phyloP scores from a whole-genome alignment of 2,797 vertebrate species.

The Poecile montanus region DNA sequence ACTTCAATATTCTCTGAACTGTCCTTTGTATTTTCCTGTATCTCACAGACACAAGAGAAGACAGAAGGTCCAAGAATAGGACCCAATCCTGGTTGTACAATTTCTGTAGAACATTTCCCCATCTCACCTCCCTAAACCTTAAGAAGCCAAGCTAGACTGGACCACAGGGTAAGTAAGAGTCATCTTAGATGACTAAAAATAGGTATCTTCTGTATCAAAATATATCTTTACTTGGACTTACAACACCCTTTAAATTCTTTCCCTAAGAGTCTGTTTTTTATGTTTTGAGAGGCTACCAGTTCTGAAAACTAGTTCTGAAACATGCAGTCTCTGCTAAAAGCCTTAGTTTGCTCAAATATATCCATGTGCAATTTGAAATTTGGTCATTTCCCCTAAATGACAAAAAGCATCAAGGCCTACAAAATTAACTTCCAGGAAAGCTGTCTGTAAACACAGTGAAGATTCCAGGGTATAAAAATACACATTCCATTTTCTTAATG shows the following conservation, averaged over 20 bases:
- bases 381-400: neutral
- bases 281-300: neutral
- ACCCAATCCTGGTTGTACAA: neutral
- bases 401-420: constrained; percentile 10
- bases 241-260: neutral
- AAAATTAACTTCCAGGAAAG: constrained; percentile 2
- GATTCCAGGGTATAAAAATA: constrained; percentile 56
- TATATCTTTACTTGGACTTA: neutral
- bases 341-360: neutral
- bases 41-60: neutral
- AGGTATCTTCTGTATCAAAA: neutral
- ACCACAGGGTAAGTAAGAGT: neutral
- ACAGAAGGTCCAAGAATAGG: neutral
- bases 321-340: neutral
- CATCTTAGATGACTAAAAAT: neutral
- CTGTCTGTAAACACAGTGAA: constrained; percentile 37
- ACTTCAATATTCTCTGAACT: neutral
- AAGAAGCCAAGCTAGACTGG: neutral
- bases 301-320: neutral
- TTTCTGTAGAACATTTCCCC: neutral
- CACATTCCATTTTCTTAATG: neutral
- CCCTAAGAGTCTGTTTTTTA: neutral
- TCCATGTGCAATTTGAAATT: neutral
- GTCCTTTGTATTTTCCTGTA: neutral
- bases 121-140: neutral